phyloP scores from a whole-genome alignment of 2,888 invertebrate genomes.

The Parasteatoda lunata region DNA sequence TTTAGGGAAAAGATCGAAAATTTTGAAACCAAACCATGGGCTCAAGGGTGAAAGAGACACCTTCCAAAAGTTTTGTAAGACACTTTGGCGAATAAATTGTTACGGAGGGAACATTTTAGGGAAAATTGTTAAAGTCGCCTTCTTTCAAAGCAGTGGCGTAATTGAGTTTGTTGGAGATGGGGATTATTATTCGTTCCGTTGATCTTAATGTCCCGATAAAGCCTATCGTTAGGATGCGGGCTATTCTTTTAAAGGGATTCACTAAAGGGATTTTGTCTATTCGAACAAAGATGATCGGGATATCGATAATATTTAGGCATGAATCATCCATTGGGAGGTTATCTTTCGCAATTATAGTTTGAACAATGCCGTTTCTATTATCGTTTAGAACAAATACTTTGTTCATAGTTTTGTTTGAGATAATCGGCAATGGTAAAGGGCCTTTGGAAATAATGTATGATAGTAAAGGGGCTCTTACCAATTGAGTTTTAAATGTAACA shows the following conservation, averaged over 20 bases:
- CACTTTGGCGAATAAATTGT: conserved; percentile 49
- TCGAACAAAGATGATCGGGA: background rate
- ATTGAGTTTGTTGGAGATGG: conserved; percentile 49
- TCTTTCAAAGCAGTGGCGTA: conserved; percentile 47
- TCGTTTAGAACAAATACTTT: too few species aligned
- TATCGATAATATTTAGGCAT: too few species aligned
- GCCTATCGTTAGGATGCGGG: conserved; percentile 38
- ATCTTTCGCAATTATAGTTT: too few species aligned
- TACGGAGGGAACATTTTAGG: conserved; percentile 24
- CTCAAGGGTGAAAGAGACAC: conserved; percentile 26
- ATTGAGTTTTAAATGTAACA: too few species aligned
- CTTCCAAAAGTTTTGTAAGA: conserved; percentile 9
- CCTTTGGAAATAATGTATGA: too few species aligned
- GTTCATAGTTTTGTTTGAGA: too few species aligned
- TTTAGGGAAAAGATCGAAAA: background rate
- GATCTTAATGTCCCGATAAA: conserved; percentile 65
- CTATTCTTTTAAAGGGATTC: conserved; percentile 29
- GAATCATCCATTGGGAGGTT: too few species aligned
- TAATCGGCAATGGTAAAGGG: too few species aligned
- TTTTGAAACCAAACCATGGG: background rate
- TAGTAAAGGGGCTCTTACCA: too few species aligned
- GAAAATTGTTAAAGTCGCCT: conserved; percentile 52
- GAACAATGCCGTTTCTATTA: too few species aligned
- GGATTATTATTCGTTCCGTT: conserved; percentile 54
- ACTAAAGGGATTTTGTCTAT: background rate